Base-by-base conservation (phyloP, 2,888 invertebrate genomes). In the Apeira syringaria region DNA sequence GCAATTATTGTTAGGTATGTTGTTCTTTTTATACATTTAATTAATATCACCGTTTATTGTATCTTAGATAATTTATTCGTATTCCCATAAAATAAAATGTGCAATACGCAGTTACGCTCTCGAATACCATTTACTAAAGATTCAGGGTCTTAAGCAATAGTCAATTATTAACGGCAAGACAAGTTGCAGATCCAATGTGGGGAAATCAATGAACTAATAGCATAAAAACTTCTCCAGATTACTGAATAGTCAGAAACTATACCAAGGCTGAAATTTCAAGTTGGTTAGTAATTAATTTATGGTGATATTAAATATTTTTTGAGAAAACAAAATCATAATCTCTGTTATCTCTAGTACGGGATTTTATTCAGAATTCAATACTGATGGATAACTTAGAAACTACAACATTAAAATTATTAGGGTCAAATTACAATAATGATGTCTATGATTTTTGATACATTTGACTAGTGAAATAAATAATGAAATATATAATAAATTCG, bases 401-500 rank as follows among this genome's bases (percentile, higher is more conserved):
- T 44, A 38, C 33, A 34, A 29, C 17, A 36, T 13, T 50, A 59
- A 34, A 39, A 52, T 54, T 53, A 55, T 4, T 15, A 15, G 4
- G 56, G 28, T 12, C 28, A 26, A 10, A 11, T 29, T 8, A 30
- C 25, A 9, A n/a, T 2, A 36, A 31, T 28, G 4, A 15, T 3
- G 4, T 33, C 24, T 29, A 47, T 27, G 13, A 36, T 26, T 31
- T 39, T 18, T 9, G 20, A 32, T 50, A 63, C 55, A 51, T 59
- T 53, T 70, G 72, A 70, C 68, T 72, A 71, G 71, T 62, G 56
- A 56, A 35, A 53, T 52, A 55, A 42, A 9, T 33, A 48, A 56
- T 42, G 56, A 49, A 53, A 51, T 51, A 41, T 49, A 27, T 34
- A 18, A 50, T 61, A 65, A 59, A 61, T 63, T 67, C 58, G 57